Conservation (phyloP, 2,113 vertebrate genomes). For the Gavia stellata region DNA sequence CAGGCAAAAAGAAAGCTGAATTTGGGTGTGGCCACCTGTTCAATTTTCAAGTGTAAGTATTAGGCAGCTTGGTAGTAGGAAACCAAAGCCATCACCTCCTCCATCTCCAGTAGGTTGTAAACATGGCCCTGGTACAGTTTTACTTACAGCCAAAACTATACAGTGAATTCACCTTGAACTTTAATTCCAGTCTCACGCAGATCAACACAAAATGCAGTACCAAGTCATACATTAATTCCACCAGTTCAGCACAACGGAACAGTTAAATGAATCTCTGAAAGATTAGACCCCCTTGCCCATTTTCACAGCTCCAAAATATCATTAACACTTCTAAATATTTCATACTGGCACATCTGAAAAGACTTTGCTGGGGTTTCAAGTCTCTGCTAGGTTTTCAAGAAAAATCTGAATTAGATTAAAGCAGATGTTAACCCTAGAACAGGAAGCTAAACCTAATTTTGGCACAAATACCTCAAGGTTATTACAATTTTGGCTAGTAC, state of each 20-base stretch:
- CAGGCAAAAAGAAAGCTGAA: neutral
- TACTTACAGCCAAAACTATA: neutral
- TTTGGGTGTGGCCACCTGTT: neutral
- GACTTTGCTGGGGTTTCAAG: neutral
- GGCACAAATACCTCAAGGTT: neutral
- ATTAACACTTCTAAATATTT: neutral
- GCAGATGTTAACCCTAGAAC: neutral
- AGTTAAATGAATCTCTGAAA: neutral
- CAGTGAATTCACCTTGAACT: neutral
- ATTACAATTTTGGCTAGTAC: neutral
- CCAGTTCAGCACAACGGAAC: neutral
- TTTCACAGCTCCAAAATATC: neutral
- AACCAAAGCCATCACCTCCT: neutral
- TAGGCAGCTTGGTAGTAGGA: neutral
- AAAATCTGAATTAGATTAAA: constrained; percentile 22
- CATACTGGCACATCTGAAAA: neutral
- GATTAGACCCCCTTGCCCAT: neutral
- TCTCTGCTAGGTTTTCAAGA: neutral
- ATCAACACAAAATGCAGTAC: neutral
- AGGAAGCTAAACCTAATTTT: neutral
- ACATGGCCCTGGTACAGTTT: neutral
- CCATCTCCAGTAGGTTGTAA: neutral
- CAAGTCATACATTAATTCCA: neutral
- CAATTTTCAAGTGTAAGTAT: neutral
- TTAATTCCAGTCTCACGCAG: neutral